Evolutionary conservation across 2,797 vertebrate genomes (phyloP).

Genomic region (Gila robusta): DNA sequence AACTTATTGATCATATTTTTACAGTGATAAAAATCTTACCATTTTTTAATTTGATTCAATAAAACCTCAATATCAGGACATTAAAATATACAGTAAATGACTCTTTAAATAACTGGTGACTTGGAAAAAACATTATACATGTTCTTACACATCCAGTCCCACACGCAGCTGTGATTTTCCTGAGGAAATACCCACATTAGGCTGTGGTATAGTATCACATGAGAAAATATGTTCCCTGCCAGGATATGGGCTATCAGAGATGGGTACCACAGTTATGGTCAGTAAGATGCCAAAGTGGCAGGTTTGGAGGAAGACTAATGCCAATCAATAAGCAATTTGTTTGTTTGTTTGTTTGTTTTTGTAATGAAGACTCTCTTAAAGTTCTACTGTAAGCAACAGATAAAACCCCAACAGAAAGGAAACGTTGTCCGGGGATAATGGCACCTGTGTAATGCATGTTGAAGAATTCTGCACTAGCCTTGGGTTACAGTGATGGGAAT

Average conservation of each 20-base stretch:
- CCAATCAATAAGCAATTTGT: slow-evolving; percentile 70
- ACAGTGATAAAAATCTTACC: not conserved
- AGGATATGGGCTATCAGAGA: slow-evolving; percentile 45
- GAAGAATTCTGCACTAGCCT: slow-evolving; percentile 57
- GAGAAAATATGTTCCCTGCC: slow-evolving; percentile 38
- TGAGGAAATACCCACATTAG: slow-evolving; percentile 45
- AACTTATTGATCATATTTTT: too few relatives aligned
- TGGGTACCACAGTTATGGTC: slow-evolving; percentile 34
- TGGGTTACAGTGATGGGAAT: slow-evolving; percentile 59
- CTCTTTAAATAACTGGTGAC: slow-evolving; percentile 23
- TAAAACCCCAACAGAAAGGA: slow-evolving; percentile 52
- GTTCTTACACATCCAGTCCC: slow-evolving; percentile 8
- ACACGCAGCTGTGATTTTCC: slow-evolving; percentile 31
- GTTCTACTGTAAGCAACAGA: slow-evolving; percentile 53
- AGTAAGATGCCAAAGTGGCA: slow-evolving; percentile 45
- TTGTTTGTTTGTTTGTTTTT: slow-evolving; percentile 69
- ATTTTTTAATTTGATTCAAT: not conserved
- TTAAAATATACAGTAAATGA: not conserved
- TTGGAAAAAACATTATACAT: slow-evolving; percentile 11
- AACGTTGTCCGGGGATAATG: slow-evolving; percentile 9
- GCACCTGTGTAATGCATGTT: slow-evolving; percentile 59
- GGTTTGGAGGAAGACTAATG: slow-evolving; percentile 42
- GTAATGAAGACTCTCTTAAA: slow-evolving; percentile 66
- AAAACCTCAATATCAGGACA: not conserved
- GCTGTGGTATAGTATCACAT: slow-evolving; percentile 45